Evolutionary conservation across 2,888 invertebrate genomes (phyloP), one percentile per base, ranked within the genome.

Genomic region (Melanostoma mellinum): DNA sequence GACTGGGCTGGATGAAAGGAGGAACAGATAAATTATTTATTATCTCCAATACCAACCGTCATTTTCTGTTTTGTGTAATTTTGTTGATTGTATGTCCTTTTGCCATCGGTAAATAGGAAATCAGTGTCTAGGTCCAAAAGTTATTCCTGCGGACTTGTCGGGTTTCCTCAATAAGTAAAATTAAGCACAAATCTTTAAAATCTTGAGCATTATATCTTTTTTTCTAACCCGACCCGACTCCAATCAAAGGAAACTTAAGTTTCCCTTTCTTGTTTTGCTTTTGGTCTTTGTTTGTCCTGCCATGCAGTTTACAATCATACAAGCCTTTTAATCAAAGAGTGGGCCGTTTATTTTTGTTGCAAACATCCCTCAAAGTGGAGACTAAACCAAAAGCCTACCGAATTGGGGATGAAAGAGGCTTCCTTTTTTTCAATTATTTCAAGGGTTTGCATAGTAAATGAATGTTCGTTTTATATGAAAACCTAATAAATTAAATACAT

Each of bases 331-430:
- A 20, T 20, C 20, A 20, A 20, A 20, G 20, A 20, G 20, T 20
- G 20, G 20, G 20, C 20, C 20, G 20, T 20, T 20, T 20, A 20
- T 20, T 20, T 20, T 20, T 20, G 20, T 20, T 0, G 20, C 20
- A 20, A 20, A 20, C 20, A 20, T 20, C 20, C 20, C 20, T 20
- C 20, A 20, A 44, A 40, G 42, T 35, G n/a, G 44, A 35, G n/a
- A 20, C 44, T 2, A 5, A 48, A 36, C 8, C n/a, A 20, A 10
- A 50, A 20, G 20, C 20, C 20, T 20, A 32, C 8, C 38, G 32
- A 20, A 9, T 55, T 50, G 55, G 72, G 72, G 40, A 68, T 60
- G 20, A 73, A 72, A 79, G 58, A 58, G 50, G 75, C 33, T 61
- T 52, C 58, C 10, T 20, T 5, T 6, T 61, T 55, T 10, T 38